Evolutionary conservation across 53 echinoderm and acorn worm genomes (phyloP), one percentile per base, ranked within the genome.

Genomic region (Antedon mediterranea): DNA sequence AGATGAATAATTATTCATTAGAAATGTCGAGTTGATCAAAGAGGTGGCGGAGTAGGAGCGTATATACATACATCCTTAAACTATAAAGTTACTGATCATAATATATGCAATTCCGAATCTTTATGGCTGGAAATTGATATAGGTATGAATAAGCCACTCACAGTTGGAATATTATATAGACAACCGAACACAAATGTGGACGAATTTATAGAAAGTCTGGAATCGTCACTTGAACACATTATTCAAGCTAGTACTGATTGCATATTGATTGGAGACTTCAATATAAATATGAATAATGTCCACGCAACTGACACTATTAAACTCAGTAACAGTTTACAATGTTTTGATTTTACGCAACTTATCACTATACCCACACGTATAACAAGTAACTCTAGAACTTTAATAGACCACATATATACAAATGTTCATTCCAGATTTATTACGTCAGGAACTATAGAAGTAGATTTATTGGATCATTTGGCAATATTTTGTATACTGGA

Each of bases 331-430:
- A 57, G 57, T 57, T 57, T 57, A 57, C 23, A 2, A 6, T 57
- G 57, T 18, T 57, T 57, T 26, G 23, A 57, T 57, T 31, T 73
- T 11, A 57, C 23, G 57, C 57, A 57, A 18, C 57, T 57, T 31
- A 73, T 73, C 30, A 73, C 31, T 31, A 30, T 73, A 14, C 74
- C 74, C 13, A 72, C 72, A 30, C 28, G 72, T 28, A 72, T 72
- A 72, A 28, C 72, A 72, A 73, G 29, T 73, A 31, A 28, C 6
- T 73, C 74, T 13, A 31, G 30, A 28, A 73, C 74, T 13, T 29
- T 73, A 8, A 73, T 73, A 31, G 74, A 73, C 29, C 74, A 73
- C 32, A 73, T 73, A 31, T 73, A 72, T 73, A 73, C 74, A 73
- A 29, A 73, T 73, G 23, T 28, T 28, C 3, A 73, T 73, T 13